Base-by-base conservation (phyloP, 1,140 invertebrate species). In the Temnothorax curvispinosus region DNA sequence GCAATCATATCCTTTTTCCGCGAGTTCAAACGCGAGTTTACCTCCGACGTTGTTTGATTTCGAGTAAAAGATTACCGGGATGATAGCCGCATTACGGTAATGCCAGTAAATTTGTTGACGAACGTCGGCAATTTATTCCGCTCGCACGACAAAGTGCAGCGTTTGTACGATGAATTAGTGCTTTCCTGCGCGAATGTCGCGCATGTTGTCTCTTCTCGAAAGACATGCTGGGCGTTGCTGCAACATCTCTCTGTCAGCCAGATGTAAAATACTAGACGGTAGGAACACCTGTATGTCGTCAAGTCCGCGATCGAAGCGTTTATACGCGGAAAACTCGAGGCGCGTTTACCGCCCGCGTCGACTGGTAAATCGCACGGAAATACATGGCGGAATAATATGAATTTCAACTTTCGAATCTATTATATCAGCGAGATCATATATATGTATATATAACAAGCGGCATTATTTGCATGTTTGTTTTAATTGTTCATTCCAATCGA, bases 161-260 rank as follows among this genome's bases (percentile, higher is more conserved):
- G 65, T 11, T 81, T 52, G 50, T 41, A 54, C 65, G 44, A 81
- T 81, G 52, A 72, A 81, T 81, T 81, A 81, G 15, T 44, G 64
- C 65, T 32, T 72, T 32, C 38, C 21, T 35, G 32, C 47, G 35
- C 47, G 62, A 69, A 41, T 11, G 62, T 41, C 15, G 35, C 64
- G 35, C n/a, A 15, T 56, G 50, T 71, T 64, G 41, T 15, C 21
- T 15, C 74, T 64, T 44, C 64, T 54, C 64, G 47, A 54, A 65
- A 71, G 64, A 80, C 50, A 9, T 56, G n/a, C 50, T 54, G n/a
- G 62, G 13, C 62, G 32, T 52, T 67, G 32, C 44, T 65, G 47
- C 44, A 78, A 18, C 27, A 65, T 62, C 41, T 62, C 27, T 41
- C 38, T 27, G 56, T 77, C 54, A 69, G 35, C 35, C 47, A 18